Percentiles rank a stretch among this genome's conserved stretches.
phyloP scores from a whole-genome alignment of 2,113 vertebrate species.

The Sciurus niger region DNA sequence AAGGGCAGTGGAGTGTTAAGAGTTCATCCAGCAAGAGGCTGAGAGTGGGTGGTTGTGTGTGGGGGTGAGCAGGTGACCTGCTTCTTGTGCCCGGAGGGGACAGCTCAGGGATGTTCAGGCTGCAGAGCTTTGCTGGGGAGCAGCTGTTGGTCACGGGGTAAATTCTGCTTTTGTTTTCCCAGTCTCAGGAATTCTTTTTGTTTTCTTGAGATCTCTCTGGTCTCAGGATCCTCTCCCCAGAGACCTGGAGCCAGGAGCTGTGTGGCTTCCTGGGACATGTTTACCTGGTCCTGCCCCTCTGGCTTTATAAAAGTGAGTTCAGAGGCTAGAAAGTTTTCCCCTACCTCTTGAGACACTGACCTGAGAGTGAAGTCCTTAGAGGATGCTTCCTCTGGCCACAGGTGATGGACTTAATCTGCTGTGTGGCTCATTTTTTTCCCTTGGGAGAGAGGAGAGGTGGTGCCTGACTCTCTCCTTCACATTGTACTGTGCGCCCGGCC shows the following conservation, averaged over 20 bases:
- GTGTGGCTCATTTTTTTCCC: constrained; percentile 29
- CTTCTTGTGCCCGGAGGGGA: fast-evolving
- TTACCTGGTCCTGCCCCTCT: background rate
- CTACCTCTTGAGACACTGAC: background rate
- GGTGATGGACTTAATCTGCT: background rate
- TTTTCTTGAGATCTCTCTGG: background rate
- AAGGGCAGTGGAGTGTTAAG: background rate
- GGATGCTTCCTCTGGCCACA: background rate
- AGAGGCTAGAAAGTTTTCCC: background rate
- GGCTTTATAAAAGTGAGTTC: constrained; percentile 32
- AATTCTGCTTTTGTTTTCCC: background rate
- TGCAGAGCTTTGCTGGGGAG: background rate
- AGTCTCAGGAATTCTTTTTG: background rate
- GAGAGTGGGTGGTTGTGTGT: background rate
- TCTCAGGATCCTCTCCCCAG: background rate
- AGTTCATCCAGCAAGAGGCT: background rate
- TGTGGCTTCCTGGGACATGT: background rate
- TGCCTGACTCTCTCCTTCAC: background rate
- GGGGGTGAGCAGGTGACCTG: background rate
- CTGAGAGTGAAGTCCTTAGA: background rate
- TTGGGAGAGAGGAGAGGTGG: background rate
- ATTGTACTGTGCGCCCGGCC: background rate
- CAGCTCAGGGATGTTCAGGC: background rate
- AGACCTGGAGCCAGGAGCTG: background rate
- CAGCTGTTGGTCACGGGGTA: background rate